Percentiles rank a stretch among this genome's conserved stretches.
Evolutionary conservation across 1,140 invertebrate genomes (phyloP).

Genomic region (Venustaconcha ellipsiformis): DNA sequence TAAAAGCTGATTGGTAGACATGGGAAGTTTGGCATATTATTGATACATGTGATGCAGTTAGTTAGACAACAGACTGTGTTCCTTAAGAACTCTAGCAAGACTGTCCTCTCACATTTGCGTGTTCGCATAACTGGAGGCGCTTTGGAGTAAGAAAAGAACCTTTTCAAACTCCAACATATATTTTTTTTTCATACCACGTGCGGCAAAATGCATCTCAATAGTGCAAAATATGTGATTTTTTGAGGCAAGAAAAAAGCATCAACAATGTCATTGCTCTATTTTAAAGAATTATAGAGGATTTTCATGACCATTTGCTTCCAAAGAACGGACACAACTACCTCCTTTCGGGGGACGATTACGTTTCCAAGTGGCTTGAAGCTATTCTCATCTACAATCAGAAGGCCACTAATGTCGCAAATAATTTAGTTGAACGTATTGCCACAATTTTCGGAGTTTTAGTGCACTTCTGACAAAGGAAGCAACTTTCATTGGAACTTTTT

Average conservation of each 20-base stretch:
- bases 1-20: too few relatives aligned
- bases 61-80: too few relatives aligned
- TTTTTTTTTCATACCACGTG: neutral
- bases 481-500: too few relatives aligned
- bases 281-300: constrained; percentile 8
- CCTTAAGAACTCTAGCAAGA: too few relatives aligned
- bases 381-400: constrained; percentile 33
- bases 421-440: constrained; percentile 48
- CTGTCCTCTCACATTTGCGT: too few relatives aligned
- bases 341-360: constrained; percentile 43
- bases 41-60: too few relatives aligned
- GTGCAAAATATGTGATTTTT: constrained; percentile 1
- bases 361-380: constrained; percentile 44
- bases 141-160: neutral
- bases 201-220: neutral
- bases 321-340: constrained; percentile 40
- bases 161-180: neutral
- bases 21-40: too few relatives aligned
- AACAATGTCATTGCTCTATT: constrained; percentile 5
- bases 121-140: too few relatives aligned
- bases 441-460: constrained; percentile 10
- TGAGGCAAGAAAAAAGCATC: neutral
- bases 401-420: constrained; percentile 29
- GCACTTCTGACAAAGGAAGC: too few relatives aligned
- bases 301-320: constrained; percentile 2